Percentiles rank a stretch among this genome's conserved stretches.
phyloP scores from a whole-genome alignment of 2,113 vertebrate genomes.

The Tichodroma muraria region DNA sequence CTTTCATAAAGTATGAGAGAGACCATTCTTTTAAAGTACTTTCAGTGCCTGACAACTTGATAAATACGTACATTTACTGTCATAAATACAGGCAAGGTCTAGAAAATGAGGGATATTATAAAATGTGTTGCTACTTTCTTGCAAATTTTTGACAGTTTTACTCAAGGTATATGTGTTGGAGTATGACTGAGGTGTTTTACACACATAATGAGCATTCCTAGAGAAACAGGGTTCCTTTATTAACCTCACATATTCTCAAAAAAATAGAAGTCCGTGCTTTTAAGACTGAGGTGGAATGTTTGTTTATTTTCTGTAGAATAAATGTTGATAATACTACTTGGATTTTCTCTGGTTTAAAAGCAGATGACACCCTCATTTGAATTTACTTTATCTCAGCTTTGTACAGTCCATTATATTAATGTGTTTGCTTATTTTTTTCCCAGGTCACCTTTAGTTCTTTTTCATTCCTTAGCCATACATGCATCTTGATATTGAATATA shows the following conservation, averaged over 20 bases:
- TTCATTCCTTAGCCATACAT: background rate
- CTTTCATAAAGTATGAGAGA: background rate
- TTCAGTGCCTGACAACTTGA: slow-evolving; percentile 10
- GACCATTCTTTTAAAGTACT: background rate
- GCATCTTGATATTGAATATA: background rate
- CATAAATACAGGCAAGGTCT: slow-evolving; percentile 1
- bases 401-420: background rate
- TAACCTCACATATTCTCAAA: background rate
- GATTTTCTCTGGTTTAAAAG: background rate
- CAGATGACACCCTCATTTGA: background rate
- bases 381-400: background rate
- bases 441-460: background rate
- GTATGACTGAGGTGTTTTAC: background rate
- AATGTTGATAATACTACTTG: background rate
- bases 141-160: background rate
- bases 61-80: slow-evolving; percentile 24
- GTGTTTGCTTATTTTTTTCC: background rate
- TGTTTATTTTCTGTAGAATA: background rate
- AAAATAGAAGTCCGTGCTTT: background rate
- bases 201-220: background rate
- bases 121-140: background rate
- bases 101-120: slow-evolving; percentile 5
- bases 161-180: background rate
- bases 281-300: background rate
- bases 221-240: background rate